Evolutionary conservation across 2,888 invertebrate species (phyloP).

Genomic region (Thymelicus lineola): DNA sequence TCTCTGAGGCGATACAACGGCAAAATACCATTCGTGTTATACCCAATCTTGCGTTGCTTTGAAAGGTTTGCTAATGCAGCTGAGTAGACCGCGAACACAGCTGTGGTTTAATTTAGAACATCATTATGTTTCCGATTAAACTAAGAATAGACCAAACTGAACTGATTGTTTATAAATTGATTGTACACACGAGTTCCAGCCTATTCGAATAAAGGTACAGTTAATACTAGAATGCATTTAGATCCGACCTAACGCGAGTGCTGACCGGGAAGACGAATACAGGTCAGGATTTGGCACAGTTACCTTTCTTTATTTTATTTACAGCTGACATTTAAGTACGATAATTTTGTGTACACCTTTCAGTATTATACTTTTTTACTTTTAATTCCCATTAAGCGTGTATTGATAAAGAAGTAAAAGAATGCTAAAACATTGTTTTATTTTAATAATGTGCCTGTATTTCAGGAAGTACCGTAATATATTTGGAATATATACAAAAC

Average conservation of each 20-base stretch:
- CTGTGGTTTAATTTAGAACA: slow-evolving; percentile 57
- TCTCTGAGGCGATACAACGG: slow-evolving; percentile 57
- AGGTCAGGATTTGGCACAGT: slow-evolving; percentile 65
- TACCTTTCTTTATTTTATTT: slow-evolving; percentile 46
- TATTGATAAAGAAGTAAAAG: too few relatives aligned
- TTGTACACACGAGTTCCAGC: slow-evolving; percentile 57
- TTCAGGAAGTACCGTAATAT: too few relatives aligned
- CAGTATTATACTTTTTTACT: not conserved
- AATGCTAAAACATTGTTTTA: too few relatives aligned
- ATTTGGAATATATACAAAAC: too few relatives aligned
- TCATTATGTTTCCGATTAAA: slow-evolving; percentile 58
- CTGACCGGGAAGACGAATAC: slow-evolving; percentile 61
- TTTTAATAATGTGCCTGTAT: too few relatives aligned
- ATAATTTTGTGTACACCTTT: slow-evolving; percentile 11
- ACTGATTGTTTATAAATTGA: slow-evolving; percentile 57
- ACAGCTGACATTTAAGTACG: slow-evolving; percentile 37
- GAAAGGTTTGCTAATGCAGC: slow-evolving; percentile 51
- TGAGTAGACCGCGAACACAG: slow-evolving; percentile 46
- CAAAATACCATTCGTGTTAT: slow-evolving; percentile 62
- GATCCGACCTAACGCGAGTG: slow-evolving; percentile 32
- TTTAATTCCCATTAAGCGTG: too few relatives aligned
- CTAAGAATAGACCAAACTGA: slow-evolving; percentile 62
- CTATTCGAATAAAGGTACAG: slow-evolving; percentile 44
- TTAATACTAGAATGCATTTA: slow-evolving; percentile 42
- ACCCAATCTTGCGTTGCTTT: slow-evolving; percentile 46